Evolutionary conservation across 92 coral and sea anemone genomes (phyloP), one percentile per base, ranked within the genome.

Genomic region (Porites lobata): DNA sequence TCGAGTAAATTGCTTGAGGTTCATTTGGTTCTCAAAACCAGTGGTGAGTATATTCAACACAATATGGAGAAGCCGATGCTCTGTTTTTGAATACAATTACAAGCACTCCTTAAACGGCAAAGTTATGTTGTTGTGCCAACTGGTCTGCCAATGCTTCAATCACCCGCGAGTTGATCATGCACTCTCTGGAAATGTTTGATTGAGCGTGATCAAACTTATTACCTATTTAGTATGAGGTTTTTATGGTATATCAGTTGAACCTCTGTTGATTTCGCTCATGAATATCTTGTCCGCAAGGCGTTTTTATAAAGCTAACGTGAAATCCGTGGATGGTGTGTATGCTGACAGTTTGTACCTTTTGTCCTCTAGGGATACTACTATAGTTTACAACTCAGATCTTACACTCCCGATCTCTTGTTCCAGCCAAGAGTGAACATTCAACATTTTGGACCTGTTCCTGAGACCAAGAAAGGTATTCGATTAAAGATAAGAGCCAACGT

Each of bases 1-100:
- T 54, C 64, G 81, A 19, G 87, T 96, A 15, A 85, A 98, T 53
- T 96, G 98, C 80, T 51, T 95, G 79, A 87, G 92, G 11, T 98
- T 98, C 84, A 92, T 91, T 59, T 96, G 99, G 98, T 91, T 67
- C 72, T 80, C 93, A 7, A 80, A 84, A 59, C 18, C 77, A 32
- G 29, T 65, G 69, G 67, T 83, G 32, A 53, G 81, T 66, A 8
- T 56, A 8, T 58, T 19, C 11, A 9, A 8, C 15, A 19, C 13
- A 82, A 58, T 59, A 10, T 54, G 1, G 22, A n/a, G 50, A 15
- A 79, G 17, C 19, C 47, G 13, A n/a, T 21, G 57, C 21, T 43
- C 9, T 8, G 58, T 17, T 50, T 67, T 67, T 22, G 43, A 5
- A 1, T 65, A 51, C 32, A 29, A 29, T 29, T 29, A 29, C 22